Base-by-base conservation (phyloP, 2,113 vertebrate genomes). In the Ctenomys sociabilis region DNA sequence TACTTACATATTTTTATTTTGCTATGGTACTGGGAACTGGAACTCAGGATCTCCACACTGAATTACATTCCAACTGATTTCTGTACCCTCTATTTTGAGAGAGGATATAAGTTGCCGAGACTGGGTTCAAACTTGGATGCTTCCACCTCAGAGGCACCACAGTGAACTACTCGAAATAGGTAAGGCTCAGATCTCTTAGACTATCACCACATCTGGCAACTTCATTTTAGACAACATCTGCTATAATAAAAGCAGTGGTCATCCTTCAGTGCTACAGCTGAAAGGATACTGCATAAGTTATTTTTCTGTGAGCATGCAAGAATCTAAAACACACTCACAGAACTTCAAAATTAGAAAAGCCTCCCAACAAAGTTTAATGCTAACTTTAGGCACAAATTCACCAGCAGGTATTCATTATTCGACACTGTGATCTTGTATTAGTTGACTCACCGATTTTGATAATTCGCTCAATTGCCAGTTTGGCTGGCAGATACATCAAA, bases 401-500 rank as follows among this genome's bases (percentile, higher is more conserved):
- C 52, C 57, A 59, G 57, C 49, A 68, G 4, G 17, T 0, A 30
- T 24, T 84, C 40, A 17, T 35, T 86, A 89, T 59, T 89, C 66
- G 90, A 61, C 94, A 90, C 11, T 43, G 16, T 85, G 26, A 88
- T 75, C 83, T 85, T 88, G 26, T 30, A 43, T 37, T 85, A 72
- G 45, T 22, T 95, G 32, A 32, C n/a, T 96, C 63, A 64, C 45
- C 80, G 35, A 96, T 88, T 92, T 94, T 94, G 45, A 84, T 85
- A 89, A 94, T 7, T 95, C 45, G 24, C 89, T 94, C 54, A 63
- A 90, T n/a, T 88, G 57, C 32, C 91, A 88, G 82, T 86, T 54
- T 94, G 43, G 37, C 26, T 54, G 86, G 17, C 19, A 91, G 54
- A 92, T 9, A 70, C 35, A 86, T 68, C 73, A 93, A 93, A 64